Conservation (phyloP, 2,888 invertebrate species). For the Drosophila lacicola region DNA sequence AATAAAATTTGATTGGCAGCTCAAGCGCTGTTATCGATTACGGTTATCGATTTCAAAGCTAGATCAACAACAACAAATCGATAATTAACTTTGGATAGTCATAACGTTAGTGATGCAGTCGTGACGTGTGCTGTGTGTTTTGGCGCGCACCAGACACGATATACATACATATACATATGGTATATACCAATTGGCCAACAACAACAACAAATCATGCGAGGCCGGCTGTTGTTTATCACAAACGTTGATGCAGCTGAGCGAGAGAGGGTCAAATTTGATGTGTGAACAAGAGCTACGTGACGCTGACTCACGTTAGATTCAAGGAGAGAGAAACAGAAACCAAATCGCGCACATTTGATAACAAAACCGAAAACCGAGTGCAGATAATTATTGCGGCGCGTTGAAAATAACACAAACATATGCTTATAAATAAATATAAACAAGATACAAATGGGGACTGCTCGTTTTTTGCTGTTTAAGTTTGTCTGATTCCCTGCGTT, state of each 20-base stretch:
- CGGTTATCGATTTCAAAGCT: conserved; percentile 28
- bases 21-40: conserved; percentile 1
- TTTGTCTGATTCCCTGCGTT: neutral
- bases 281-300: conserved; percentile 12
- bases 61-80: neutral
- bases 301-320: conserved; percentile 38
- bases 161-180: neutral
- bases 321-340: conserved; percentile 31
- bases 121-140: conserved; percentile 34
- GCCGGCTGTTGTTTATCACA: conserved; percentile 48
- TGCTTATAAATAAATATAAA: conserved; percentile 46
- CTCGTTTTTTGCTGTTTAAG: conserved; percentile 8
- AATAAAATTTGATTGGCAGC: conserved; percentile 12
- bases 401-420: conserved; percentile 40
- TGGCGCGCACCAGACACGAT: conserved; percentile 42
- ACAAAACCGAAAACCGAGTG: conserved; percentile 20
- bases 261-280: conserved; percentile 19
- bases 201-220: conserved; percentile 39
- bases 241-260: conserved; percentile 9
- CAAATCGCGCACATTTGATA: conserved; percentile 43
- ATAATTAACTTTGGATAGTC: conserved; percentile 19
- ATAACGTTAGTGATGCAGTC: conserved; percentile 28
- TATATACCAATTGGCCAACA: conserved; percentile 30
- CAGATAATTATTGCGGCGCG: conserved; percentile 25
- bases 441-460: conserved; percentile 19